A percentile compares a stretch with the other conserved stretches of the same genome.
Conservation (phyloP, 1,140 invertebrate genomes). For the Psix sp. region DNA sequence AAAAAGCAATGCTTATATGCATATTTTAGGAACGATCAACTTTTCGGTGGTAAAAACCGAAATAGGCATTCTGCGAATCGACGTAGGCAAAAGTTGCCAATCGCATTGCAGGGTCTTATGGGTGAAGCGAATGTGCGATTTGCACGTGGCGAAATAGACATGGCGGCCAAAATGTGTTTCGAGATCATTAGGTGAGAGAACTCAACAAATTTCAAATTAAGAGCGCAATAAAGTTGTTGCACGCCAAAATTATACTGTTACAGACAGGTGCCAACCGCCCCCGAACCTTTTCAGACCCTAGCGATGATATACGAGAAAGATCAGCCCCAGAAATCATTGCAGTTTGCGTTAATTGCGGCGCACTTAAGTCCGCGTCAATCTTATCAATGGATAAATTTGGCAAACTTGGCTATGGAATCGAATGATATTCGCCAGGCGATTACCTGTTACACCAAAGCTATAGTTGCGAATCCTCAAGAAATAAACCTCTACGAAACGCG, state of each 20-base stretch:
- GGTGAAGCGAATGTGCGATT: constrained; percentile 94
- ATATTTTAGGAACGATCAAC: constrained; percentile 23
- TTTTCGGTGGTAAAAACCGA: constrained; percentile 29
- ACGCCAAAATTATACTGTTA: too few species aligned
- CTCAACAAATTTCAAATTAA: background rate
- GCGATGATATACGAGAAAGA: constrained; percentile 92
- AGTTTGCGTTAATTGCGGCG: constrained; percentile 91
- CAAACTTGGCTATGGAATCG: constrained; percentile 85
- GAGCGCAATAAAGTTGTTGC: too few species aligned
- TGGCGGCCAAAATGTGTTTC: constrained; percentile 92
- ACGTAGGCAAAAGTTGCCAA: constrained; percentile 79
- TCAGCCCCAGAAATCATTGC: constrained; percentile 89
- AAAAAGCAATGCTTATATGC: constrained; percentile 2
- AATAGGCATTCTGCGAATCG: constrained; percentile 61
- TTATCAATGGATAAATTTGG: constrained; percentile 91
- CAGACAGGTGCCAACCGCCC: constrained; percentile 86
- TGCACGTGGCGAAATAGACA: constrained; percentile 87
- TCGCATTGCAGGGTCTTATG: constrained; percentile 88
- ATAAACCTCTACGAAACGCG: constrained; percentile 84
- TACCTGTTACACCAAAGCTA: constrained; percentile 88
- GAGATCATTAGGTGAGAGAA: constrained; percentile 89
- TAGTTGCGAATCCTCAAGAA: constrained; percentile 83
- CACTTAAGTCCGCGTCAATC: constrained; percentile 88
- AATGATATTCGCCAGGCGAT: constrained; percentile 87
- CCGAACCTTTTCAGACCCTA: constrained; percentile 93